Base-by-base conservation (phyloP, 2,888 invertebrate genomes). In the Auanema sp. region DNA sequence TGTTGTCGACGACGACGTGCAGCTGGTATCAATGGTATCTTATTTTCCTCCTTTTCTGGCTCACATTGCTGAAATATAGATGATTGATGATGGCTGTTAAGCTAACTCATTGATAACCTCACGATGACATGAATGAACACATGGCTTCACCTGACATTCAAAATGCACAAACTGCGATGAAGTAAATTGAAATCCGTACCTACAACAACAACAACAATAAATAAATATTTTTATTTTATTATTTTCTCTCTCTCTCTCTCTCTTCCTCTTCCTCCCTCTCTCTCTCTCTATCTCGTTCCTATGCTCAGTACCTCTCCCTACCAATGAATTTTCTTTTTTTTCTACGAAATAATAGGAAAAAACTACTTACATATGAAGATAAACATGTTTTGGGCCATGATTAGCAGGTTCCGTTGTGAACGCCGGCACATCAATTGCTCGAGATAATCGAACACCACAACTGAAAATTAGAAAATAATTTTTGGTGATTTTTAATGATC, bases 361-460 rank as follows among this genome's bases (percentile, higher is more conserved):
- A 52, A 42, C 10, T 12, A 10, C 65, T 62, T 71, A 79, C 71
- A 83, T 79, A 66, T 83, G 76, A 49, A 81, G 75, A 65, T 77
- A 83, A 51, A 80, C 76, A 65, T 83, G 83, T 68, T 83, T 83
- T 11, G 80, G 71, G 33, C 76, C 76, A 25, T 70, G 68, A 60
- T 76, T 71, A 52, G 70, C 64, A 44, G 66, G 77, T 69, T 61
- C 72, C 42, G 64, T 72, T 11, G 68, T 64, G 63, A 83, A 63
- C 21, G 76, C 79, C 8, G 83, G 83, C 50, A 75, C 76, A 58
- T 83, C 83, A 24, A 83, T 75, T 41, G 83, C 83, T 47, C 82
- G 61, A 47, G 77, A 71, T 47, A 82, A 69, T 50, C 76, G 71
- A 41, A 83, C 75, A 21, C 77, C 81, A 62, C 83, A 83, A 52